Evolutionary conservation across 1,140 invertebrate species (phyloP), one percentile per base, ranked within the genome.

Genomic region (Drosophila grimshawi): DNA sequence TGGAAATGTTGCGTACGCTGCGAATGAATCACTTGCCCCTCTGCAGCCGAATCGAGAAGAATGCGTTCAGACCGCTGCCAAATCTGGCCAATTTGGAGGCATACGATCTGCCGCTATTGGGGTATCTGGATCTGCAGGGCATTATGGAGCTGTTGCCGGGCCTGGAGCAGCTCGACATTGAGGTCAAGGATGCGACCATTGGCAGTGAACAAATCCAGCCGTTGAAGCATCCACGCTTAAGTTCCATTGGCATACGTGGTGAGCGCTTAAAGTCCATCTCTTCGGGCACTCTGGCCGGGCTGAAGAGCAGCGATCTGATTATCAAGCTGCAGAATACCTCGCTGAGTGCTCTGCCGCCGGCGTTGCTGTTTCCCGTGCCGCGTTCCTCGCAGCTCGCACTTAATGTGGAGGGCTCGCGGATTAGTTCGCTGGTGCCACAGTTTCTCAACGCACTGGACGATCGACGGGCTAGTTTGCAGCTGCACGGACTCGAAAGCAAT

Each of bases 281-380:
- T 5, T 96, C 97, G 0, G 96, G 96, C 49, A 95, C 97, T 1
- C 93, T 98, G 59, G 97, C 96, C 1, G 97, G 97, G 2, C 93
- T 98, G 1, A 96, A 97, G 76, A 95, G 94, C 33, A 94, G 94
- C 10, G 90, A 94, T 6, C 94, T 98, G n/a, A 93, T 93, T 1
- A 94, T 98, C 8, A 94, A 95, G 53, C 91, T 98, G 7, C 94
- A 95, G 10, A 97, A 98, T 83, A 98, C 97, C 2, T 97, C 96
- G 1, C 89, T 98, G 2, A 95, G 94, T 33, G 93, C 94, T 0
- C 93, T 98, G 66, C 96, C 97, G 3, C 95, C 96, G 4, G 95
- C 97, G 1, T 86, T 98, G 27, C 94, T 98, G 56, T 97, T 98
- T 80, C 96, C 97, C 0, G 94, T 98, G n/a, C 97, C 97, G 1